phyloP scores from a whole-genome alignment of 1,140 invertebrate genomes.

The Drosophila fuyamai region DNA sequence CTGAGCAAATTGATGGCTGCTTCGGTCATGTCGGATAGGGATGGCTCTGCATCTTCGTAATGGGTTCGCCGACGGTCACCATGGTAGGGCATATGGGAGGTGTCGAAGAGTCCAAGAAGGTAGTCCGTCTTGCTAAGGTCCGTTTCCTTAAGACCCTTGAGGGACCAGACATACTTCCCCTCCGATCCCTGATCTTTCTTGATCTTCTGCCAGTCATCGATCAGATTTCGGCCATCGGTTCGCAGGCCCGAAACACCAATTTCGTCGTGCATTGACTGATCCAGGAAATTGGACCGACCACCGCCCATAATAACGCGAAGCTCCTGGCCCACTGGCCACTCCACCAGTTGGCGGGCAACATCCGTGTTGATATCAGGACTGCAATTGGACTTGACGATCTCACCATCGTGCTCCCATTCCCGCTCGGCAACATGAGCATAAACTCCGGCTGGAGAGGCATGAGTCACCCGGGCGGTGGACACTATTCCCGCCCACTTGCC shows the following conservation, averaged over 20 bases:
- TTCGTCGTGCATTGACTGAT: slow-evolving; percentile 87
- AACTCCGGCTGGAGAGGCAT: slow-evolving; percentile 91
- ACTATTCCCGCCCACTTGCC: slow-evolving; percentile 91
- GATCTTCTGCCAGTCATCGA: slow-evolving; percentile 88
- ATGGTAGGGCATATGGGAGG: slow-evolving; percentile 85
- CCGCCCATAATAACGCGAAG: slow-evolving; percentile 89
- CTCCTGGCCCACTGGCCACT: slow-evolving; percentile 87
- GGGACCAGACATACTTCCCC: slow-evolving; percentile 88
- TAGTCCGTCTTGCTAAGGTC: slow-evolving; percentile 88
- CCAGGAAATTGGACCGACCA: slow-evolving; percentile 89
- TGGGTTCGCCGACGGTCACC: slow-evolving; percentile 85
- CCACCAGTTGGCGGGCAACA: slow-evolving; percentile 90
- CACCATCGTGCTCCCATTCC: slow-evolving; percentile 90
- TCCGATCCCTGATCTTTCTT: slow-evolving; percentile 86
- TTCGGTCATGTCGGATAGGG: slow-evolving; percentile 93
- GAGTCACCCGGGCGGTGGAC: slow-evolving; percentile 92
- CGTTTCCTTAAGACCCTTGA: slow-evolving; percentile 87
- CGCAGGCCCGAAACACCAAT: slow-evolving; percentile 88
- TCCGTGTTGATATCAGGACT: slow-evolving; percentile 86
- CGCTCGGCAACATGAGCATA: slow-evolving; percentile 92
- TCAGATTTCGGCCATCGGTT: slow-evolving; percentile 86
- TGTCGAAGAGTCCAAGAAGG: slow-evolving; percentile 88
- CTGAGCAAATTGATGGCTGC: slow-evolving; percentile 92
- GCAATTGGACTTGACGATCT: slow-evolving; percentile 83
- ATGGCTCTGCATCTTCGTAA: slow-evolving; percentile 86